Conservation (phyloP, 2,113 vertebrate genomes). For the Casuarius casuarius region DNA sequence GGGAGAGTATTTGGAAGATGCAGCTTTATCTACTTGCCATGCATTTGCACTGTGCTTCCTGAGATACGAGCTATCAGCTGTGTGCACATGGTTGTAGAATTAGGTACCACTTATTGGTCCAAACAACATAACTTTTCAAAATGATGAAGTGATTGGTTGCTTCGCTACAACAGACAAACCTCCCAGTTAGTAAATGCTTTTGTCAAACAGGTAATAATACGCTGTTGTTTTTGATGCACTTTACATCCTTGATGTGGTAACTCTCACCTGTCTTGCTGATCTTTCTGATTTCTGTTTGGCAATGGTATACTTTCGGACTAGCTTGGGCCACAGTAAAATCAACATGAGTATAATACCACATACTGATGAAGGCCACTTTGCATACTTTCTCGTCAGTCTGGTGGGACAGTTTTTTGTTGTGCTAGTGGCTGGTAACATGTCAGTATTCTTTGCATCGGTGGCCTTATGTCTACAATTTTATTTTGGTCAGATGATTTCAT, state of each 20-base stretch:
- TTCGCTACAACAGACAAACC: not conserved
- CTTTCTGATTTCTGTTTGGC: not conserved
- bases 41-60: not conserved
- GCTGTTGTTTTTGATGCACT: not conserved
- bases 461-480: not conserved
- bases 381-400: not conserved
- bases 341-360: not conserved
- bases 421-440: not conserved
- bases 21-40: not conserved
- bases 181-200: not conserved
- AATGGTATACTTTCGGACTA: not conserved
- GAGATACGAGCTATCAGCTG: not conserved
- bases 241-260: not conserved
- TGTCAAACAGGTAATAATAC: not conserved
- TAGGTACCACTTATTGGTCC: not conserved
- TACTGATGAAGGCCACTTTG: not conserved
- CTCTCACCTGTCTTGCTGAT: not conserved
- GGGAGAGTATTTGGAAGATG: not conserved
- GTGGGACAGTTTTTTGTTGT: not conserved
- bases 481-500: not conserved
- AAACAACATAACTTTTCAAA: not conserved
- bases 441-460: not conserved
- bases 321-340: not conserved
- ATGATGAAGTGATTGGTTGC: not conserved
- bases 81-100: not conserved